Conservation (phyloP, 2,797 vertebrate genomes). For the Crax fasciolata region DNA sequence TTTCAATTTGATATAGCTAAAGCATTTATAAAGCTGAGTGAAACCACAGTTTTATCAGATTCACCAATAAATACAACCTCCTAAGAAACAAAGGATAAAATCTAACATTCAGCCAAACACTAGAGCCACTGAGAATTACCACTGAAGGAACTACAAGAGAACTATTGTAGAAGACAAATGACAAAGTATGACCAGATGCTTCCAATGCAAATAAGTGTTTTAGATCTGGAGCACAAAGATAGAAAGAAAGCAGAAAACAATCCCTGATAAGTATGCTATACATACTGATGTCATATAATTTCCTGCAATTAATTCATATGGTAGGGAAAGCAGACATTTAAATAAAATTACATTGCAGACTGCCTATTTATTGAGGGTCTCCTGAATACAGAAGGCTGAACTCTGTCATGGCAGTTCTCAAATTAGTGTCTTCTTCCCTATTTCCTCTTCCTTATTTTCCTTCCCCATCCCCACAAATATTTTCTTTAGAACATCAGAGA, state of each 20-base stretch:
- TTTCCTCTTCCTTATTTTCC: neutral
- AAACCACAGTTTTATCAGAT: neutral
- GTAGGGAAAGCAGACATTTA: neutral
- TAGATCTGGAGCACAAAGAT: neutral
- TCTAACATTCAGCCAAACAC: neutral
- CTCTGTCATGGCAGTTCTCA: neutral
- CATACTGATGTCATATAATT: neutral
- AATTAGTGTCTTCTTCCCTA: rapidly evolving
- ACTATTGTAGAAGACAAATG: neutral
- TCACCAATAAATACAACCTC: neutral
- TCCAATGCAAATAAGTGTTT: neutral
- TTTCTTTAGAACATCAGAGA: neutral
- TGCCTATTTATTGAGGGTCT: neutral
- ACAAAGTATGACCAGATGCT: neutral
- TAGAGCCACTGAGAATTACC: neutral
- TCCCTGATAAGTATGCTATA: neutral
- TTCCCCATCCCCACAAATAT: neutral
- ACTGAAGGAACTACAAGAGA: neutral
- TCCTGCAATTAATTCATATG: neutral
- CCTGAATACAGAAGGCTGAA: neutral
- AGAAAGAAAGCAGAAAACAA: neutral
- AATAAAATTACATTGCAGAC: neutral
- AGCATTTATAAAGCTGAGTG: neutral
- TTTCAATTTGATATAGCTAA: neutral
- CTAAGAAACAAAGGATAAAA: neutral